Base-by-base conservation (phyloP, 2,113 vertebrate genomes). In the Sterna hirundo region DNA sequence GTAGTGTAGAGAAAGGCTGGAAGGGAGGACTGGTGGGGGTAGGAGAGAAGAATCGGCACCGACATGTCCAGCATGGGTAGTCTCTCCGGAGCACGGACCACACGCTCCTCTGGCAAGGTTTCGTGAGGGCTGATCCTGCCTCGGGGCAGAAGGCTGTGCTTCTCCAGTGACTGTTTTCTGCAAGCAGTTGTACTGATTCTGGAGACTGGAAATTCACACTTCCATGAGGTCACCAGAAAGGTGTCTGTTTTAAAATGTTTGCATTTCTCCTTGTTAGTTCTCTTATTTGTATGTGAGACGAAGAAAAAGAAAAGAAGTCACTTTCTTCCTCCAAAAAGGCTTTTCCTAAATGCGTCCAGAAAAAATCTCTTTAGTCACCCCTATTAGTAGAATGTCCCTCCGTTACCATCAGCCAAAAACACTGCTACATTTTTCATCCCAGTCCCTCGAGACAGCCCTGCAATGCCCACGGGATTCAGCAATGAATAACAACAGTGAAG, bases 381-480 rank as follows among this genome's bases (percentile, higher is more conserved):
- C 19, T 36, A 3, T 11, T 18, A 11, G 16, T 9, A 91, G 55
- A 75, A 10, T 26, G 78, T 2, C 4, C n/a, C 25, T 25, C 19
- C 23, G 7, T 1, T 75, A 4, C 9, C 18, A 7, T 13, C 8
- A 34, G 27, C 27, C 29, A 61, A 82, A 93, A n/a, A 5, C 15
- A 26, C 27, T 19, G 40, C 40, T 38, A 11, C 6, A 10, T 88
- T 71, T 83, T 83, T 92, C 14, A 30, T 30, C 49, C 57, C 18
- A 15, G 2, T 22, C 14, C 7, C 16, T 8, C 0, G 2, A 86
- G 36, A 26, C 0, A 75, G 14, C 57, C 16, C 32, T 54, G 29
- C 11, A 38, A 46, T 10, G 8, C 16, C 15, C 29, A 8, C 0
- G 0, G 13, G 74, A 42, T 68, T 88, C 34, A 15, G 14, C 22